Evolutionary conservation across 2,113 vertebrate genomes (phyloP), one percentile per base, ranked within the genome.

Genomic region (Macheiramphus alcinus): DNA sequence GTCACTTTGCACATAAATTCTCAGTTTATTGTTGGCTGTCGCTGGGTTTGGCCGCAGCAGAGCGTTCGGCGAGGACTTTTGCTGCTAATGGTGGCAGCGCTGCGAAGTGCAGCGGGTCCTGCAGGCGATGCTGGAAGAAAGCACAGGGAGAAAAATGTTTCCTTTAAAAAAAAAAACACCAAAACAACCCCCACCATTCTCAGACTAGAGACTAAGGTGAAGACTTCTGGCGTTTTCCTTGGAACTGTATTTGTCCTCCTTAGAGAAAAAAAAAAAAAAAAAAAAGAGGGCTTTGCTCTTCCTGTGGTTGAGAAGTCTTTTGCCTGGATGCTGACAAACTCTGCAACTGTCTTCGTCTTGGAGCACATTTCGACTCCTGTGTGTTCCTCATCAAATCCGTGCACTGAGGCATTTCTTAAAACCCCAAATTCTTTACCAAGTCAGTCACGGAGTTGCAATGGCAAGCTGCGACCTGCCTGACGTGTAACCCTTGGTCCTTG

Each of bases 1-100:
- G 96, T 95, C 93, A 26, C 80, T 92, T 88, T 53, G 53, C 71
- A 70, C 86, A 95, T 68, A 55, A 93, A 73, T 82, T 87, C 73
- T 66, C 80, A 52, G 70, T 88, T 68, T 70, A 18, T 84, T 92
- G 92, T 92, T 96, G 88, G 53, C 83, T 92, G 53, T 50, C 2
- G 2, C 15, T 72, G 80, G 22, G 10, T 78, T 88, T 97, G 95
- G 52, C 86, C 1, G 0, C 72, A 67, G 94, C 0, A 2, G 34
- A 81, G 53, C 2, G 1, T 82, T 84, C 10, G 16, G 40, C 65
- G 59, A 68, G 47, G 66, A 27, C 62, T 88, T 88, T 85, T 68
- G 48, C 73, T 52, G 48, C 53, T 66, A 1, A 1, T 16, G 53
- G 43, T 31, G 68, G 68, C 1, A 1, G 55, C 1, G 3, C 25